A percentile compares a stretch with the other conserved stretches of the same genome.
Conservation (phyloP, 2,797 vertebrate genomes). For the Adrianichthys oophorus region DNA sequence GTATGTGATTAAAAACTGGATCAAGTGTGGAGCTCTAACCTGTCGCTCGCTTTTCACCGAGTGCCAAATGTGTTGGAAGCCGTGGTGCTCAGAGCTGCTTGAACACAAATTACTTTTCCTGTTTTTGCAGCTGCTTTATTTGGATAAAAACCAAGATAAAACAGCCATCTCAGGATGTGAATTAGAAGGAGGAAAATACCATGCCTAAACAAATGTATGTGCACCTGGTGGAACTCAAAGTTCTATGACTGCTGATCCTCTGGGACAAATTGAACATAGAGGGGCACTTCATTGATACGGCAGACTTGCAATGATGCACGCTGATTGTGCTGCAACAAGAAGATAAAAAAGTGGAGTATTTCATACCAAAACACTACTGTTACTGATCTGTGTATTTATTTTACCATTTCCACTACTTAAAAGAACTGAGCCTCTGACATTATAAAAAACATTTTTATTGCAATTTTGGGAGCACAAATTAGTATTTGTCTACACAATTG, state of each 20-base stretch:
- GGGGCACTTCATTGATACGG: slow-evolving; percentile 26
- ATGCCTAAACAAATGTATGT: slow-evolving; percentile 44
- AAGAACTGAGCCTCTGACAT: not conserved
- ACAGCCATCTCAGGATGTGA: slow-evolving; percentile 55
- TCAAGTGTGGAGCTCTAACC: slow-evolving; percentile 42
- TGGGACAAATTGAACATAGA: slow-evolving; percentile 24
- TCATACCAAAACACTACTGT: not conserved
- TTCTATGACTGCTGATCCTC: slow-evolving; percentile 25
- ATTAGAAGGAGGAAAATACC: slow-evolving; percentile 53
- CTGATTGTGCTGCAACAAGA: slow-evolving; percentile 15
- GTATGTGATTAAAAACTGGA: slow-evolving; percentile 42
- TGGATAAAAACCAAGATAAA: slow-evolving; percentile 59
- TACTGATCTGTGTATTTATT: slow-evolving; percentile 1
- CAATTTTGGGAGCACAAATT: too few relatives aligned
- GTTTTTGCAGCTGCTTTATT: slow-evolving; percentile 73
- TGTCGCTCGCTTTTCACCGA: slow-evolving; percentile 51
- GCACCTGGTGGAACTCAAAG: slow-evolving; percentile 62
- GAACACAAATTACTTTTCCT: slow-evolving; percentile 69
- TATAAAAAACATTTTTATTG: not conserved
- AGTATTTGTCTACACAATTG: too few relatives aligned
- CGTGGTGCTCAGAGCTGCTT: slow-evolving; percentile 48
- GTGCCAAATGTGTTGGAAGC: slow-evolving; percentile 50
- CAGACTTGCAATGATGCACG: slow-evolving; percentile 33
- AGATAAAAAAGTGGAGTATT: slow-evolving; percentile 19
- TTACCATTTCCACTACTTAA: not conserved